Evolutionary conservation across 2,888 invertebrate genomes (phyloP).

Genomic region (Hermodice carunculata): DNA sequence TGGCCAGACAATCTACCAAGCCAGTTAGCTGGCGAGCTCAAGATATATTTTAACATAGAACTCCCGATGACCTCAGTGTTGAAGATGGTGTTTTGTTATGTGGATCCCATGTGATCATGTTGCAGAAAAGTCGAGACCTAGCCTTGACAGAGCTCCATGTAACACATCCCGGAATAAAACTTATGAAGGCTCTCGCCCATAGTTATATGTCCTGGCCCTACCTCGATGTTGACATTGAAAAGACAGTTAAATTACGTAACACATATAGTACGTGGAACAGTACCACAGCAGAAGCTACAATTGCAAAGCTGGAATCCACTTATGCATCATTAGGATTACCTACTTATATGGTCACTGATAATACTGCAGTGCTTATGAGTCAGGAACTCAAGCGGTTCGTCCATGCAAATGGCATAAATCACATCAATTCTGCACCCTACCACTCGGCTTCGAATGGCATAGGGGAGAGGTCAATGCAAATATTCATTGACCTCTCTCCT

Average conservation of each 20-base stretch:
- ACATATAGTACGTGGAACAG: constrained; percentile 26
- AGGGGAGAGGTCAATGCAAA: not conserved
- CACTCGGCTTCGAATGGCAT: constrained; percentile 6
- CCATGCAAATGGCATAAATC: constrained; percentile 32
- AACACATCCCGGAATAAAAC: constrained; percentile 37
- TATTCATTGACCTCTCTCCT: too few species aligned
- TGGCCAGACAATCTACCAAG: too few species aligned
- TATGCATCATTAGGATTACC: constrained; percentile 41
- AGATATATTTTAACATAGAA: too few species aligned
- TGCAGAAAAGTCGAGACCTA: constrained; percentile 10
- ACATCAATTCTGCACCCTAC: constrained; percentile 11
- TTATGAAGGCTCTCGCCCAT: constrained; percentile 41
- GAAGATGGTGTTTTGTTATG: constrained; percentile 30
- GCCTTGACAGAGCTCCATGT: constrained; percentile 37
- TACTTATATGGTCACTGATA: constrained; percentile 42
- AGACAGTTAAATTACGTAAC: constrained; percentile 8
- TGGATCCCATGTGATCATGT: constrained; percentile 40
- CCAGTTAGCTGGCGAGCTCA: too few species aligned
- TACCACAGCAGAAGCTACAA: constrained; percentile 33
- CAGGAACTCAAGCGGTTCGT: constrained; percentile 37
- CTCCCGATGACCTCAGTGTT: constrained; percentile 27
- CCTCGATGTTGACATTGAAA: constrained; percentile 36
- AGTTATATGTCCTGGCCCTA: constrained; percentile 45
- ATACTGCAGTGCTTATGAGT: constrained; percentile 43
- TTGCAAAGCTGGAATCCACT: constrained; percentile 28